Conservation (phyloP, 2,113 vertebrate genomes). For the Dicrurus megarhynchus region DNA sequence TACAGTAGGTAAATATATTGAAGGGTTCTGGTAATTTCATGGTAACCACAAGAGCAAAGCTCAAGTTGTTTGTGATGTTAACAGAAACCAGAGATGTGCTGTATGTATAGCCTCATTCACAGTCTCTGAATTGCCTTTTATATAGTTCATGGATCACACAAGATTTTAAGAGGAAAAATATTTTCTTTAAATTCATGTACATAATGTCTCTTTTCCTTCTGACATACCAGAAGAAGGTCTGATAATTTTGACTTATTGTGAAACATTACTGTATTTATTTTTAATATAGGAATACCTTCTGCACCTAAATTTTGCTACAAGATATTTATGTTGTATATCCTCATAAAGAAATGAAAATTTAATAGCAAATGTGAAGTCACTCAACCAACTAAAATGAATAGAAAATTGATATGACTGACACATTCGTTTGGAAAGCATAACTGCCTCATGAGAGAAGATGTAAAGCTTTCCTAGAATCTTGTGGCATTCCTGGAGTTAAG, state of each 20-base stretch:
- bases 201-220: conserved; percentile 54
- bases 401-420: neutral
- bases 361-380: neutral
- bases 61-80: conserved; percentile 69
- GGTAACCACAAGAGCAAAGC: conserved; percentile 69
- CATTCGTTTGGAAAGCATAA: neutral
- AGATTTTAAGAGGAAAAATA: conserved; percentile 68
- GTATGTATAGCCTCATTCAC: conserved; percentile 69
- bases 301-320: neutral
- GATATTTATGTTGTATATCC: neutral
- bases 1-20: conserved; percentile 57
- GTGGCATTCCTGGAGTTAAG: neutral
- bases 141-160: conserved; percentile 64
- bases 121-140: conserved; percentile 69
- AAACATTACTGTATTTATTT: conserved; percentile 45
- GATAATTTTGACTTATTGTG: conserved; percentile 63
- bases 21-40: conserved; percentile 66
- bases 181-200: conserved; percentile 67
- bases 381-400: neutral
- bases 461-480: neutral
- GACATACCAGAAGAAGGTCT: conserved; percentile 38
- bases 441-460: neutral
- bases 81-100: conserved; percentile 71
- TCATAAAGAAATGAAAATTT: neutral
- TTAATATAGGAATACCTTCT: neutral